A percentile compares a stretch with the other conserved stretches of the same genome.
These are phyloP conservation scores for Oceanodroma leucorhoa DNA, from an alignment of 2,797 vertebrate species.

Conservation along the genomic window DNA sequence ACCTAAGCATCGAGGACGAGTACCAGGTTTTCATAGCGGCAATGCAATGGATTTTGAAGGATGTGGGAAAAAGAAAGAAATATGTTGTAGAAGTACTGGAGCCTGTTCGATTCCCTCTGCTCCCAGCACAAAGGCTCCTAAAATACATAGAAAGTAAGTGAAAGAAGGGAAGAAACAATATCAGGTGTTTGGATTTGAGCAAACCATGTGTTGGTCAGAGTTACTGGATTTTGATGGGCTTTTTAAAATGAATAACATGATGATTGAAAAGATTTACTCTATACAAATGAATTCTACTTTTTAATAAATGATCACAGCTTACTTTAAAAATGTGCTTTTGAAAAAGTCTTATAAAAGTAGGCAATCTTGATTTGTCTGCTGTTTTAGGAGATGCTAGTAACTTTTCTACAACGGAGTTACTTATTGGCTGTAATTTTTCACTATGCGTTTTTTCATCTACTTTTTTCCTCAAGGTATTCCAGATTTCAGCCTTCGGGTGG, in stretches of 20 bases:
- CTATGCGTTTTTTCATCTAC: background rate
- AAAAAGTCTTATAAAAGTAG: background rate
- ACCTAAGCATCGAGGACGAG: slow-evolving; percentile 95
- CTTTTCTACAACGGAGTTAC: background rate
- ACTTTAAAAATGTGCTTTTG: background rate
- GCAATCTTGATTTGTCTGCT: background rate
- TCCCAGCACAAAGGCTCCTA: slow-evolving; percentile 91
- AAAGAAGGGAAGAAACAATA: background rate
- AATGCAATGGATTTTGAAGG: slow-evolving; percentile 94
- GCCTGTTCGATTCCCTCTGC: slow-evolving; percentile 90
- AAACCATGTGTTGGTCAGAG: background rate
- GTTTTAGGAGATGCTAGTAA: background rate
- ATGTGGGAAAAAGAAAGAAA: slow-evolving; percentile 88
- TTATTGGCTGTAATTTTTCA: background rate
- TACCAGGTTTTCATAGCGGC: slow-evolving; percentile 94
- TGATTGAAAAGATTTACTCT: background rate
- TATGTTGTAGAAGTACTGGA: slow-evolving; percentile 91
- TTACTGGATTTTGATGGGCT: background rate
- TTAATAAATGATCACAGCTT: background rate
- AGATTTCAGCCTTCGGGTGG: slow-evolving; percentile 96
- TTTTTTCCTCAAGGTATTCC: slow-evolving; percentile 79
- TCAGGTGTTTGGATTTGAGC: background rate
- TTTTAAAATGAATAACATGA: background rate
- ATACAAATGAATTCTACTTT: background rate
- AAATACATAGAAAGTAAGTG: slow-evolving; percentile 93